These are phyloP conservation scores for Bombus consobrinus DNA, from an alignment of 1,140 invertebrate genomes.

Conservation along the genomic window DNA sequence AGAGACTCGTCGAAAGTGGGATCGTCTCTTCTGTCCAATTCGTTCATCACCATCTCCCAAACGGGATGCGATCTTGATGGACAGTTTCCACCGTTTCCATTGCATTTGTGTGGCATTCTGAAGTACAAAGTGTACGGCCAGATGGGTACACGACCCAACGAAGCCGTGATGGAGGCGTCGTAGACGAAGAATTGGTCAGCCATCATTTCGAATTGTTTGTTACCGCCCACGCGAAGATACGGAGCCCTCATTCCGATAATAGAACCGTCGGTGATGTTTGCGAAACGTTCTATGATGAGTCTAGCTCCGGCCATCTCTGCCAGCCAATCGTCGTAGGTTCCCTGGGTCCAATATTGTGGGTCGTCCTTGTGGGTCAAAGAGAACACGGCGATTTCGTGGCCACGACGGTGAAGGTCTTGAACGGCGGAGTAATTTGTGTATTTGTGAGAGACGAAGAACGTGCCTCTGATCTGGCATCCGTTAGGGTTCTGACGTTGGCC, in stretches of 20 bases:
- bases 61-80: slow-evolving; percentile 95
- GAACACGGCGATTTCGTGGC: slow-evolving; percentile 97
- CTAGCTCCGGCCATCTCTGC: slow-evolving; percentile 98
- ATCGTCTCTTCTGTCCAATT: slow-evolving; percentile 95
- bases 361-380: slow-evolving; percentile 96
- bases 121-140: slow-evolving; percentile 98
- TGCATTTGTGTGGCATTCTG: slow-evolving; percentile 97
- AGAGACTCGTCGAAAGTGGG: slow-evolving; percentile 95
- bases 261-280: slow-evolving; percentile 95
- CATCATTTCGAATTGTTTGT: slow-evolving; percentile 98
- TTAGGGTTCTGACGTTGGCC: slow-evolving; percentile 94
- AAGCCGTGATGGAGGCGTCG: slow-evolving; percentile 96
- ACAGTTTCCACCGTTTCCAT: slow-evolving; percentile 96
- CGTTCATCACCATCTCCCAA: slow-evolving; percentile 98
- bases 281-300: slow-evolving; percentile 93
- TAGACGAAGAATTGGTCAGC: slow-evolving; percentile 97
- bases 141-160: slow-evolving; percentile 93
- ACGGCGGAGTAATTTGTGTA: slow-evolving; percentile 98
- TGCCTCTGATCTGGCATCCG: slow-evolving; percentile 95
- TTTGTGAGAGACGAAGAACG: slow-evolving; percentile 98
- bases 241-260: slow-evolving; percentile 95
- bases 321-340: slow-evolving; percentile 95
- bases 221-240: slow-evolving; percentile 95
- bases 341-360: slow-evolving; percentile 94
- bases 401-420: slow-evolving; percentile 94